These are phyloP conservation scores for Enteromius paludinosus DNA, from an alignment of 2,797 vertebrate species.

Conservation along the genomic window DNA sequence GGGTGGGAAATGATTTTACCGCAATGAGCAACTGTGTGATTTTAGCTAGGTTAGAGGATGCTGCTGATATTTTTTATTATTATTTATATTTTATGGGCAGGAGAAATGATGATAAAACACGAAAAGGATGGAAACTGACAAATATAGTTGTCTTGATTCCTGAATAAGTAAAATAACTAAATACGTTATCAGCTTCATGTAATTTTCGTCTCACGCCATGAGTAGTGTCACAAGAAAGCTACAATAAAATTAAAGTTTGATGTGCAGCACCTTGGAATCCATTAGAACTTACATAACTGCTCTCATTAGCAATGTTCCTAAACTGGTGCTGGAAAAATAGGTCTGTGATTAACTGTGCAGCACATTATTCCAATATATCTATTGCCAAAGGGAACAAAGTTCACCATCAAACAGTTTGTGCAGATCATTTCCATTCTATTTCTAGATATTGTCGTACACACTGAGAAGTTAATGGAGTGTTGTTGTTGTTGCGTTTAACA, in stretches of 20 bases:
- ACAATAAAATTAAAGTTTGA: slow-evolving; percentile 67
- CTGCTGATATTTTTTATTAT: background rate
- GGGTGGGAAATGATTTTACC: background rate
- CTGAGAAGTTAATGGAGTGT: background rate
- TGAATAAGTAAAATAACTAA: slow-evolving; percentile 62
- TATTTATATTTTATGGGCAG: background rate
- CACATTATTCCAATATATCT: slow-evolving; percentile 5
- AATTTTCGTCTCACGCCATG: slow-evolving; percentile 53
- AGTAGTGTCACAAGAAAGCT: slow-evolving; percentile 68
- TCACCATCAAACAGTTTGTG: background rate
- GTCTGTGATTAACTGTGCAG: slow-evolving; percentile 3
- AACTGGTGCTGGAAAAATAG: slow-evolving; percentile 12
- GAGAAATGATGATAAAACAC: background rate
- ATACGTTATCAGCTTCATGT: slow-evolving; percentile 21
- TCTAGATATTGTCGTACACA: background rate
- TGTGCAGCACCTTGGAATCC: slow-evolving; percentile 66
- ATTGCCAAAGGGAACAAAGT: slow-evolving; percentile 25
- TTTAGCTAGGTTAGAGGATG: background rate
- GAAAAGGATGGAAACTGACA: background rate
- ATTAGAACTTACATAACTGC: slow-evolving; percentile 65
- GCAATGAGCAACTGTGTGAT: background rate
- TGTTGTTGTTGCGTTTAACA: background rate
- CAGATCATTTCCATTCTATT: background rate
- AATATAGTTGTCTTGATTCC: slow-evolving; percentile 32
- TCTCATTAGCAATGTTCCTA: slow-evolving; percentile 29